Percentiles rank a stretch among this genome's conserved stretches.
phyloP scores from a whole-genome alignment of 92 coral and sea anemone species.

The Epizoanthus fatuus region DNA sequence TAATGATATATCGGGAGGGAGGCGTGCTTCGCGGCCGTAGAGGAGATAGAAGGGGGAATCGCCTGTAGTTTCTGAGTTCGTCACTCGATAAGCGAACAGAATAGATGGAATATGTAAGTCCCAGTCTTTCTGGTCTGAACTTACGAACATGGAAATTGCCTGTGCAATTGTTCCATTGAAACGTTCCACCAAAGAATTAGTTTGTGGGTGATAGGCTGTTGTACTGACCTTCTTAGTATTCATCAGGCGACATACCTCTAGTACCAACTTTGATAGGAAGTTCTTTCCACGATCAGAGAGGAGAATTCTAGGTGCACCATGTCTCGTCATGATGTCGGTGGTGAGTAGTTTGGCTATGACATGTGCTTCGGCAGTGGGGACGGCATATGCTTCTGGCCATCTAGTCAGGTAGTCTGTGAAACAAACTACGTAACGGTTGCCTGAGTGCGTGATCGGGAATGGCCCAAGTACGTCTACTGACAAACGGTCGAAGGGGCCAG shows the following conservation, averaged over 20 bases:
- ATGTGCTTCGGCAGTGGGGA: conserved; percentile 47
- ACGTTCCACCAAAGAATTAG: too few relatives aligned
- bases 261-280: conserved; percentile 38
- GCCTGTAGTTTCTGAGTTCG: too few relatives aligned
- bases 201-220: conserved; percentile 2
- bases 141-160: too few relatives aligned
- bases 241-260: conserved; percentile 50
- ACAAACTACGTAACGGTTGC: conserved; percentile 63
- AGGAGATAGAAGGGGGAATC: too few relatives aligned
- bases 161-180: too few relatives aligned
- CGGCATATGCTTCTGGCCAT: conserved; percentile 70
- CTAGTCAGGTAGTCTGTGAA: conserved; percentile 67
- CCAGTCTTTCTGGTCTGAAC: too few relatives aligned
- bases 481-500: conserved; percentile 51
- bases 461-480: conserved; percentile 63
- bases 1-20: too few relatives aligned
- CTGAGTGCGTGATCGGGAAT: conserved; percentile 42
- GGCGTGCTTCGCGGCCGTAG: too few relatives aligned
- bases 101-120: too few relatives aligned
- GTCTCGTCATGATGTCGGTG: conserved; percentile 49
- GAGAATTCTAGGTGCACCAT: conserved; percentile 56
- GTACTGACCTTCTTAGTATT: conserved; percentile 31
- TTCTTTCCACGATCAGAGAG: conserved; percentile 64
- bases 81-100: too few relatives aligned
- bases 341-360: conserved; percentile 46